These are phyloP conservation scores for Oreochromis niloticus DNA, from an alignment of 2,113 vertebrate species.

Conservation along the genomic window DNA sequence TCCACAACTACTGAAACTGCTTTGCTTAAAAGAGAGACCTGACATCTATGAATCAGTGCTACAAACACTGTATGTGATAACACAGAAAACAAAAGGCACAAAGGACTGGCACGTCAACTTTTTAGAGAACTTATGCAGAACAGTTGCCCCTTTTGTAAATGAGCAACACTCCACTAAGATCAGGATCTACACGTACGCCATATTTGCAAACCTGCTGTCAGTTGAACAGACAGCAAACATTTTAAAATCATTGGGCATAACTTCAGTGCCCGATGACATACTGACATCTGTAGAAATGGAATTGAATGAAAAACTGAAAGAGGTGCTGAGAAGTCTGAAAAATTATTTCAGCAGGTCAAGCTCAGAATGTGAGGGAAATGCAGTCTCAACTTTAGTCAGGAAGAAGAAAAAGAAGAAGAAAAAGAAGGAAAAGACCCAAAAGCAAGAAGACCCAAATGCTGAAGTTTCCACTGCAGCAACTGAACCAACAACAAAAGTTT, in stretches of 20 bases:
- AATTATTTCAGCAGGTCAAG: too few relatives aligned
- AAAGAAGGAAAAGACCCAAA: not conserved
- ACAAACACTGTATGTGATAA: conserved; percentile 23
- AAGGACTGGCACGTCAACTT: not conserved
- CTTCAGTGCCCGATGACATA: conserved; percentile 41
- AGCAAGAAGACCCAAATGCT: not conserved
- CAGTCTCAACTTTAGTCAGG: too few relatives aligned
- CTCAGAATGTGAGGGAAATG: too few relatives aligned
- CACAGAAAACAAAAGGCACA: conserved; percentile 34
- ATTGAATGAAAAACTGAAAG: conserved; percentile 45
- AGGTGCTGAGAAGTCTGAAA: conserved; percentile 1
- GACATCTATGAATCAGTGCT: fast-evolving
- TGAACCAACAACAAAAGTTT: not conserved
- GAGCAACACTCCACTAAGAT: not conserved
- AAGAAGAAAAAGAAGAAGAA: not conserved
- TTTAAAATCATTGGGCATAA: not conserved
- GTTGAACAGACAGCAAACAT: not conserved
- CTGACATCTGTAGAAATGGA: conserved; percentile 15
- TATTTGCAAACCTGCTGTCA: conserved; percentile 34
- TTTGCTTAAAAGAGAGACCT: not conserved
- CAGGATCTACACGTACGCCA: not conserved
- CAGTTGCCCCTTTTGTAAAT: not conserved
- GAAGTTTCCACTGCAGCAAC: not conserved
- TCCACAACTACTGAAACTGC: not conserved
- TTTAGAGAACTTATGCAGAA: conserved; percentile 14